These are phyloP conservation scores for Gibbula magus DNA, from an alignment of 2,888 invertebrate species.

Conservation along the genomic window DNA sequence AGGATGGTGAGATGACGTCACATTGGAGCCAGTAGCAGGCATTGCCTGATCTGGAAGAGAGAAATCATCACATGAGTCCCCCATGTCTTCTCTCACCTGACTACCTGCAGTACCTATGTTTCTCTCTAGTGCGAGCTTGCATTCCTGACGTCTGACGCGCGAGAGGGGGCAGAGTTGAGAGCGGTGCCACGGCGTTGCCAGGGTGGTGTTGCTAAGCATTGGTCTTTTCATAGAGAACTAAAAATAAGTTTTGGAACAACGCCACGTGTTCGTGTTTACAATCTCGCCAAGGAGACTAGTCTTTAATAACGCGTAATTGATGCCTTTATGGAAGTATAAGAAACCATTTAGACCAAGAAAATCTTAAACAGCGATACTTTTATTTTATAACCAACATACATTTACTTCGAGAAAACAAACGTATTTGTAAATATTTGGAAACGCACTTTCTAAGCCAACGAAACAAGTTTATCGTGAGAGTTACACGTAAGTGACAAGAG, in stretches of 20 bases:
- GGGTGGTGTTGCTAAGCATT: not conserved
- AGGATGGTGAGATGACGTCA: conserved; percentile 21
- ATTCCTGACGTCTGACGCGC: not conserved
- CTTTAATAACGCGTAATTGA: no score
- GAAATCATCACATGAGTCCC: not conserved
- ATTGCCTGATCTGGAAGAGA: conserved; percentile 12
- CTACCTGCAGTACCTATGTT: not conserved
- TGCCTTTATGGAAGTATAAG: no score
- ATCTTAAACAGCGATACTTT: no score
- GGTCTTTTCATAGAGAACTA: not conserved
- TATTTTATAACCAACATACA: no score
- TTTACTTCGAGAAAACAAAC: no score
- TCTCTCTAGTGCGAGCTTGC: not conserved
- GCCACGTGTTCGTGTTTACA: conserved; percentile 49
- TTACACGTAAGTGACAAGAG: no score
- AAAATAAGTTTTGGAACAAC: conserved; percentile 24
- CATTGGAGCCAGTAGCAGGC: not conserved
- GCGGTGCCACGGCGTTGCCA: conserved; percentile 9
- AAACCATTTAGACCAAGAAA: no score
- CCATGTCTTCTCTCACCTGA: not conserved
- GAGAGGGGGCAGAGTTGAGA: not conserved
- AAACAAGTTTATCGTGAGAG: no score
- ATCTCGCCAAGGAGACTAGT: not conserved
- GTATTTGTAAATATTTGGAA: no score
- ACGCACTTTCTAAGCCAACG: no score